A percentile compares a stretch with the other conserved stretches of the same genome.
Evolutionary conservation across 2,888 invertebrate genomes (phyloP).

Genomic region (Nemoura dubitans): DNA sequence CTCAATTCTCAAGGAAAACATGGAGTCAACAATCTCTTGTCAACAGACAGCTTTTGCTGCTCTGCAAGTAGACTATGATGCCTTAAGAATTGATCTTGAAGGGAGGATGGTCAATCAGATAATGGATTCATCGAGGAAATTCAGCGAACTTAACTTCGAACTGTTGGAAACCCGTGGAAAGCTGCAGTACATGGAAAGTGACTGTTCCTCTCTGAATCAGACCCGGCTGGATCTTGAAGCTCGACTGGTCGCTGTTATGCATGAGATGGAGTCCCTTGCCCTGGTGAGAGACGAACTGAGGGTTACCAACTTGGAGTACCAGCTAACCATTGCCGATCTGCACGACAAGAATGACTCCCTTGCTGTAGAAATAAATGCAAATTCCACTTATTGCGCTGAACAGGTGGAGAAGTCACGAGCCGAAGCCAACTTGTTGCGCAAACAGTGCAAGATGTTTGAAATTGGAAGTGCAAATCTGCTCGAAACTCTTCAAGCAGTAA

Average conservation of each 20-base stretch:
- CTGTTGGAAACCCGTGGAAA: not conserved
- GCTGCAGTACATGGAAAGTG: not conserved
- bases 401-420: slow-evolving; percentile 19
- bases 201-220: not conserved
- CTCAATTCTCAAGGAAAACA: slow-evolving; percentile 42
- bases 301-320: slow-evolving; percentile 46
- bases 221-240: not conserved
- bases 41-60: slow-evolving; percentile 21
- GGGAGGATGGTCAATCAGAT: not conserved
- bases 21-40: slow-evolving; percentile 37
- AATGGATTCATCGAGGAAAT: not conserved
- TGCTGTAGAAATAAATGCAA: slow-evolving; percentile 41
- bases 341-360: slow-evolving; percentile 47
- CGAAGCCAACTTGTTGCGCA: slow-evolving; percentile 1
- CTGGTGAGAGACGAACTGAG: slow-evolving; percentile 44
- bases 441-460: slow-evolving; percentile 47
- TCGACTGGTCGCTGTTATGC: not conserved
- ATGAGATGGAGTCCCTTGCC: not conserved
- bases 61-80: slow-evolving; percentile 33
- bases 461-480: slow-evolving; percentile 44
- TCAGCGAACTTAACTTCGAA: not conserved
- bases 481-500: slow-evolving; percentile 47
- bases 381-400: not conserved
- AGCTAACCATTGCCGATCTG: slow-evolving; percentile 47
- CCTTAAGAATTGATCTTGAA: slow-evolving; percentile 33